A percentile compares a stretch with the other conserved stretches of the same genome.
These are phyloP conservation scores for Gnathonemus longibarbis DNA, from an alignment of 2,113 vertebrate genomes.

Conservation along the genomic window DNA sequence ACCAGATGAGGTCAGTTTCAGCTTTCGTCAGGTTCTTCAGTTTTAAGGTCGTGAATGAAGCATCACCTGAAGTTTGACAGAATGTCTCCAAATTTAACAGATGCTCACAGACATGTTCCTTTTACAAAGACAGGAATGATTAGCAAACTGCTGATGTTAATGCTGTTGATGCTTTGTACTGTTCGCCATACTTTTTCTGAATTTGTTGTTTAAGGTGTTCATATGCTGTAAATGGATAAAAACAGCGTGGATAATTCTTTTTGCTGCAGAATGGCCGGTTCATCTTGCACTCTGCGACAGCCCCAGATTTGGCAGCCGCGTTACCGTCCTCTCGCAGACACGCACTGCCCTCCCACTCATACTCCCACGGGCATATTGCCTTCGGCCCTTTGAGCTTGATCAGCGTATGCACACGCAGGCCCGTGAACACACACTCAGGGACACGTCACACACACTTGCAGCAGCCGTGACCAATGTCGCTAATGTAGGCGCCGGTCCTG, in stretches of 20 bases:
- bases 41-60: neutral
- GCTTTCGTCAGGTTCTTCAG: neutral
- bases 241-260: neutral
- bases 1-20: neutral
- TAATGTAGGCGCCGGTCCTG: neutral
- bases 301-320: constrained; percentile 33
- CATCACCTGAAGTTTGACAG: neutral
- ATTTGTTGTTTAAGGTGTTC: neutral
- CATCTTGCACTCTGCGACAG: neutral
- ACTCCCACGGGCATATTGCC: constrained; percentile 8
- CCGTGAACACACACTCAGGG: constrained; percentile 16
- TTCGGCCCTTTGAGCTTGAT: neutral
- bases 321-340: constrained; percentile 11
- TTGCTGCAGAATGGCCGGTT: neutral
- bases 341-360: neutral
- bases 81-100: neutral
- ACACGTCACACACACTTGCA: constrained; percentile 20
- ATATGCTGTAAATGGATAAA: neutral
- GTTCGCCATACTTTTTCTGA: neutral
- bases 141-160: neutral
- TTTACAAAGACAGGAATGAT: neutral
- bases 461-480: constrained; percentile 14
- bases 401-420: neutral
- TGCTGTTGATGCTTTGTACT: neutral
- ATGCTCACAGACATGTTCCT: neutral